Evolutionary conservation across 2,888 invertebrate genomes (phyloP), one percentile per base, ranked within the genome.

Genomic region (Drepanosiphum platanoidis): DNA sequence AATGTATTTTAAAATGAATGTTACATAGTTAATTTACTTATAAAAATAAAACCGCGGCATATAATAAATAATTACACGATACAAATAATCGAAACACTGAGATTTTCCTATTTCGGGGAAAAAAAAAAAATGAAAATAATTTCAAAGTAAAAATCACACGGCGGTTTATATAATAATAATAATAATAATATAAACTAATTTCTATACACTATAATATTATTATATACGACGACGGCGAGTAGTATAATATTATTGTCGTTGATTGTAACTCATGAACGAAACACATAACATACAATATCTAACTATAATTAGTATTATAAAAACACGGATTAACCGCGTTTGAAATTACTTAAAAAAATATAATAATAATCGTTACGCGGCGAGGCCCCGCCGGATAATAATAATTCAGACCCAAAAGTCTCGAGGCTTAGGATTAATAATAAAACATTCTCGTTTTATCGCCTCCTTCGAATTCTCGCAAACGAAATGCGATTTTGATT

Each of bases 381-480:
- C 30, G 3, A 39, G 18, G n/a, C 9, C 1, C n/a, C n/a, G n/a
- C n/a, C n/a, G n/a, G n/a, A n/a, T n/a, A n/a, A n/a, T n/a, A 22
- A 39, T 77, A 75, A 4, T 64, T 64, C 42, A 64, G 78, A 78
- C 78, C 39, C 27, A 39, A 39, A 39, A 39, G 64, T 64, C 42
- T 78, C 30, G 11, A 64, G 30, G 11, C 78, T 78, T 78, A 78
- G 64, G 64, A 78, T 39, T 64, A 78, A 64, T 78, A 30, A 64
- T 7, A 64, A 64, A 27, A 78, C n/a, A n/a, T n/a, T n/a, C n/a
- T n/a, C n/a, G n/a, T n/a, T n/a, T n/a, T n/a, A n/a, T n/a, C n/a
- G n/a, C n/a, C n/a, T n/a, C n/a, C n/a, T n/a, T n/a, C n/a, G n/a
- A n/a, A n/a, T n/a, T n/a, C n/a, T n/a, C n/a, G n/a, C n/a, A n/a